These are phyloP conservation scores for Sebastes diaconus DNA, from an alignment of 2,797 vertebrate species.

Conservation along the genomic window DNA sequence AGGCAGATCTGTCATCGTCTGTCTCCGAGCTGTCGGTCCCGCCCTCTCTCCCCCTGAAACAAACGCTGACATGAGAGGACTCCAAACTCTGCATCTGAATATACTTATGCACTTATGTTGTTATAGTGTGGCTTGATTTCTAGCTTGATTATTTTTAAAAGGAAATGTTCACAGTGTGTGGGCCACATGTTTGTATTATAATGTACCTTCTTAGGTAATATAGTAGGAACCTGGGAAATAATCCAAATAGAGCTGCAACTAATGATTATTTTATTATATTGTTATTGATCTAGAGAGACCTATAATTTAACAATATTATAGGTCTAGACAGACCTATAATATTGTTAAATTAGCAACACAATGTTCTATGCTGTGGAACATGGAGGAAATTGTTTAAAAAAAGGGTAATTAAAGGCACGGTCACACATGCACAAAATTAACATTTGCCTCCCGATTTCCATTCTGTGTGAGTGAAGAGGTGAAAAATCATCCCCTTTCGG, in stretches of 20 bases:
- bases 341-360: not conserved
- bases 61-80: constrained; percentile 55
- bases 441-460: too few species aligned
- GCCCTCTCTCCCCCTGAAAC: constrained; percentile 26
- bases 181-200: not conserved
- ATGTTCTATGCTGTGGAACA: not conserved
- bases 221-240: not conserved
- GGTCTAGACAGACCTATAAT: not conserved
- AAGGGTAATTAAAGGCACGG: not conserved
- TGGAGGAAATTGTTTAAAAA: not conserved
- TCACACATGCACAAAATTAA: too few species aligned
- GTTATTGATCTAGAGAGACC: not conserved
- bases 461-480: too few species aligned
- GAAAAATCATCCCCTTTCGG: too few species aligned
- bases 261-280: not conserved
- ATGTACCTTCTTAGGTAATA: not conserved
- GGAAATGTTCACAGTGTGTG: constrained; percentile 23
- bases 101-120: not conserved
- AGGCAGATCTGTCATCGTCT: constrained; percentile 78
- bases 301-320: not conserved
- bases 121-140: constrained; percentile 1
- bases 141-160: constrained; percentile 3
- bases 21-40: constrained; percentile 47
- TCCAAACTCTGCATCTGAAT: constrained; percentile 38
- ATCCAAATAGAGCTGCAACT: not conserved